Base-by-base conservation (phyloP, 2,888 invertebrate species). In the Rotaria sp. region DNA sequence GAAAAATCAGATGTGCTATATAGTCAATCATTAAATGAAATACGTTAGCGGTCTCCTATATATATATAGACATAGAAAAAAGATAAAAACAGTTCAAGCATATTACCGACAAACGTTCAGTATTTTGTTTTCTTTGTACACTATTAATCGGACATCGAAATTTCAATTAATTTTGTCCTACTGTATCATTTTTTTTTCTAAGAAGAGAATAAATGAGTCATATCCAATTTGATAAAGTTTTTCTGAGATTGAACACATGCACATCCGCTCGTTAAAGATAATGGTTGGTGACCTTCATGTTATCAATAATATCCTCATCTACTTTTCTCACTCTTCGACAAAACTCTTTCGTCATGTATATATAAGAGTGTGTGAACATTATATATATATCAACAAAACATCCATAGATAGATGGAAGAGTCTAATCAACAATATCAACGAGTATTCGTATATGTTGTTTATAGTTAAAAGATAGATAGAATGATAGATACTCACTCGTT, bases 281-380 rank as follows among this genome's bases (percentile, higher is more conserved):
- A 67, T 67, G 67, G 67, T 21, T 35, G 35, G 67, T 67, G 67
- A 67, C 67, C 67, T 67, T 67, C 67, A 67, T 67, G 67, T 67
- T 67, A 67, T 67, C 67, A 67, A 67, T 67, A 67, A 67, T 18
- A 67, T 35, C 11, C 38, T 67, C 67, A 21, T 30, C 30, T 67
- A 67, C 67, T 35, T 67, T 67, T 67, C 67, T 35, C 35, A 67
- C 35, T 67, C 15, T 30, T 67, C 67, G 11, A 30, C 67, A 67
- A 59, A 38, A 67, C 18, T 30, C 35, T 38, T 35, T 21, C 35
- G 35, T 21, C 7, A 67, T 59, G 26, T 55, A 55, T 30, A 30
- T 30, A 59, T 59, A 30, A 10, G n/a, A 11, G 67, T 35, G 15
- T 67, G 67, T 38, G 67, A 67, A 67, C 67, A 67, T 67, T 67